Evolutionary conservation across 2,113 vertebrate genomes (phyloP), one percentile per base, ranked within the genome.

Genomic region (Zingel zingel): DNA sequence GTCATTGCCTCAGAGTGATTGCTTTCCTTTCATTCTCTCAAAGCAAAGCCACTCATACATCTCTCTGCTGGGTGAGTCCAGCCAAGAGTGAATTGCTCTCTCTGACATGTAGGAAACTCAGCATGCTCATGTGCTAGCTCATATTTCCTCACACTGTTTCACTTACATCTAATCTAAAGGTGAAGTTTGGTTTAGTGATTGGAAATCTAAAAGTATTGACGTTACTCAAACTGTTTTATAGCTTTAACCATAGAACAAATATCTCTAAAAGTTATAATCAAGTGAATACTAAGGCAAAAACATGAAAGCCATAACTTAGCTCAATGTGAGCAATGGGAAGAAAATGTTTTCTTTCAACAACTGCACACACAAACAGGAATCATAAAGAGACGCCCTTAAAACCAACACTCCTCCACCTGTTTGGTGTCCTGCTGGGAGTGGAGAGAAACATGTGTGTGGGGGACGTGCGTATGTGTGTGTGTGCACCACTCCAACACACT

Each of bases 321-420:
- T 23, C 14, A 30, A 50, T 0, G 0, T 72, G 78, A 88, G 77
- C 75, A 81, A 87, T 36, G 68, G 78, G 77, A 82, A 69, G 78
- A 91, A 47, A 78, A 36, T 27, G 76, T 27, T 86, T 79, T 81
- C 88, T 82, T 74, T 48, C 64, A 61, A 78, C 89, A 92, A 92
- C 90, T 92, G 89, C 80, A 85, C 73, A 82, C 84, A 84, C 88
- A 92, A 86, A 76, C 82, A 63, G 51, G 76, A 77, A 86, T 72
- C 84, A 86, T 90, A 88, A 91, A 90, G 70, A 81, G 70, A 81
- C 67, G 74, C 83, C 68, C 74, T 69, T 81, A 83, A 84, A 91
- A 78, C 25, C 84, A 87, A 88, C 86, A 89, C 69, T 74, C 47
- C 77, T 92, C 90, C 93, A 94, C 93, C 92, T 94, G 92, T 92